These are phyloP conservation scores for Kryphioiulus occultus DNA, from an alignment of 2,888 invertebrate genomes.

Conservation along the genomic window DNA sequence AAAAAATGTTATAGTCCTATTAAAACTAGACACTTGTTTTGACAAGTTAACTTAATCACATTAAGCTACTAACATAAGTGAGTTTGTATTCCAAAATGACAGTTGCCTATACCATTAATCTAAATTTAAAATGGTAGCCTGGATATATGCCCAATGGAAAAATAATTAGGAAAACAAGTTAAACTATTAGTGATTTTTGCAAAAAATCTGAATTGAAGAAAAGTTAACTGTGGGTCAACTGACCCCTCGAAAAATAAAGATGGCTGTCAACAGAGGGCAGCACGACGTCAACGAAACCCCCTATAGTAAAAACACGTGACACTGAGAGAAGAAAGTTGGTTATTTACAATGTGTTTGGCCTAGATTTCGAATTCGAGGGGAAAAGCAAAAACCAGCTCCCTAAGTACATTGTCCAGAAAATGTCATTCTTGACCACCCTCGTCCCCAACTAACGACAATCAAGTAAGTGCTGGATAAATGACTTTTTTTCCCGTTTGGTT, in stretches of 20 bases:
- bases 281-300: constrained; percentile 3
- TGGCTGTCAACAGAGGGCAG: constrained; percentile 31
- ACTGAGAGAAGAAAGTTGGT: not conserved
- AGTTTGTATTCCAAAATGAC: too few species aligned
- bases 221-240: not conserved
- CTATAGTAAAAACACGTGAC: not conserved
- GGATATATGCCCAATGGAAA: too few species aligned
- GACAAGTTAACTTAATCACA: too few species aligned
- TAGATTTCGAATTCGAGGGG: not conserved
- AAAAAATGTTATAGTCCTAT: too few species aligned
- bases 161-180: too few species aligned
- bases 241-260: not conserved
- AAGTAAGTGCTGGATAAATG: constrained; percentile 2
- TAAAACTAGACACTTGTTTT: too few species aligned
- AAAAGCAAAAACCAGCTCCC: constrained; percentile 8
- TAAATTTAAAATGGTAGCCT: too few species aligned
- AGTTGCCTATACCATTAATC: too few species aligned
- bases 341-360: constrained; percentile 14
- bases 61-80: too few species aligned
- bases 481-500: not conserved
- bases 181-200: too few species aligned
- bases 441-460: constrained; percentile 18
- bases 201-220: not conserved
- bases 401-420: constrained; percentile 39
- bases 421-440: constrained; percentile 36